phyloP scores from a whole-genome alignment of 2,888 invertebrate species.

The Nomada ruficornis region DNA sequence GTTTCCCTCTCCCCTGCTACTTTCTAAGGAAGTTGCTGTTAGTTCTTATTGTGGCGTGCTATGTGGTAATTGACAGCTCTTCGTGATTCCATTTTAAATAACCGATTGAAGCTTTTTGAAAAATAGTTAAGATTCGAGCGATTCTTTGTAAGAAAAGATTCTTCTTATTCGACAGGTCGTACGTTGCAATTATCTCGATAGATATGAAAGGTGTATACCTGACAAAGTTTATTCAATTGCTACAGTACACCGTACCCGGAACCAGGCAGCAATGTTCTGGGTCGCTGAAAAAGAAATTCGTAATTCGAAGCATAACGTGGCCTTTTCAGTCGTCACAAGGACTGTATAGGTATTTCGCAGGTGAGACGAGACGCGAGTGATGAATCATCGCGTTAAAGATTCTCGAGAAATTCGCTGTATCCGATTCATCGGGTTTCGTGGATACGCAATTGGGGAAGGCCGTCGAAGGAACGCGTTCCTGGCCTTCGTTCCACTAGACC shows the following conservation, averaged over 20 bases:
- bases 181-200: no score
- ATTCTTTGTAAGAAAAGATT: no score
- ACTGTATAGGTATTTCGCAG: constrained; percentile 39
- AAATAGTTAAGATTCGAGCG: no score
- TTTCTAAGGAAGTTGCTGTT: not conserved
- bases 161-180: no score
- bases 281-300: constrained; percentile 9
- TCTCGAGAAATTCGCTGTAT: constrained; percentile 41
- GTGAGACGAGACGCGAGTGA: constrained; percentile 10
- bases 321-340: constrained; percentile 29
- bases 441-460: constrained; percentile 44
- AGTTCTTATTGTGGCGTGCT: not conserved
- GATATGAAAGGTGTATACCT: no score
- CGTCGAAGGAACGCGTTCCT: constrained; percentile 5
- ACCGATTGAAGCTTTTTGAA: no score
- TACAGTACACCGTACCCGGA: not conserved
- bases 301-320: constrained; percentile 11
- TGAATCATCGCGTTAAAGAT: constrained; percentile 55
- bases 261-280: not conserved
- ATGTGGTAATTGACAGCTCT: no score
- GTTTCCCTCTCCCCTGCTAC: not conserved
- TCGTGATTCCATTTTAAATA: not conserved
- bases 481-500: constrained; percentile 48
- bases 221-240: no score
- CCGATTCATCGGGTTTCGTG: constrained; percentile 45